These are phyloP conservation scores for Cyphotilapia sp. DNA, from an alignment of 2,113 vertebrate genomes.

Conservation along the genomic window DNA sequence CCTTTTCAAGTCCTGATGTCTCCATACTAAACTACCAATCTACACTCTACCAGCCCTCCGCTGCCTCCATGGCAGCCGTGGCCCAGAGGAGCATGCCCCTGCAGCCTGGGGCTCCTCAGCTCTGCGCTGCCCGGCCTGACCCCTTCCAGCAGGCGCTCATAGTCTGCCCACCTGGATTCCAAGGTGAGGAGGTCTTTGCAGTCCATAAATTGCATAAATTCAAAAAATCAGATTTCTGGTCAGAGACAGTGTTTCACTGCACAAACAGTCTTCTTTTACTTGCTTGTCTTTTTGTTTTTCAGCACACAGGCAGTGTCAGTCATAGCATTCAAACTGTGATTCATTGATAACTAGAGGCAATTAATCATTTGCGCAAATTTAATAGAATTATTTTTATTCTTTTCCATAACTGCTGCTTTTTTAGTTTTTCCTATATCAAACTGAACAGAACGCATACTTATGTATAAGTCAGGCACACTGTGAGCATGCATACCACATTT, in stretches of 20 bases:
- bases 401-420: constrained; percentile 19
- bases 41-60: constrained; percentile 97
- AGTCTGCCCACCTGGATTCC: constrained; percentile 96
- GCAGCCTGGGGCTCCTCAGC: constrained; percentile 88
- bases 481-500: rapidly evolving
- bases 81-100: constrained; percentile 95
- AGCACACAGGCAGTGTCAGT: background rate
- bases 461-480: background rate
- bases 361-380: constrained; percentile 3
- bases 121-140: constrained; percentile 90
- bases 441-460: rapidly evolving
- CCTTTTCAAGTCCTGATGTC: constrained; percentile 93
- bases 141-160: constrained; percentile 99
- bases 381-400: background rate
- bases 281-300: background rate
- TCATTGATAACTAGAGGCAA: constrained; percentile 5
- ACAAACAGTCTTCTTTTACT: background rate
- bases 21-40: constrained; percentile 99
- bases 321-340: background rate
- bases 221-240: background rate
- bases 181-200: constrained; percentile 76
- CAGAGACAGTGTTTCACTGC: background rate
- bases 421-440: background rate
- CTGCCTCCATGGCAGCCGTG: constrained; percentile 96
- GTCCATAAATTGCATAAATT: background rate